Conservation (phyloP, 2,113 vertebrate species). For the Rhinichthys klamathensis region DNA sequence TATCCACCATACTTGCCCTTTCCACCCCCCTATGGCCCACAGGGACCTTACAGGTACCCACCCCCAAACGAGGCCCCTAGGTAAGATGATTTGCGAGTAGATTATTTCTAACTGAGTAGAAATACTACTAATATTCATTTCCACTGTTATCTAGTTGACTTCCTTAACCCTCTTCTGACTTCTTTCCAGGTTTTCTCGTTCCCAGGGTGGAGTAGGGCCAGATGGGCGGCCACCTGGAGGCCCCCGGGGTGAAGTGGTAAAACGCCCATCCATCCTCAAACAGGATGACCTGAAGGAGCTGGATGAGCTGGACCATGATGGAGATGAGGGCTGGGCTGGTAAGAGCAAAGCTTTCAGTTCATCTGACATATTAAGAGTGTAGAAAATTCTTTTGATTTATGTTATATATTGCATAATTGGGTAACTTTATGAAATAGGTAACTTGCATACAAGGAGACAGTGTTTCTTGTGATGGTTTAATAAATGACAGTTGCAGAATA, state of each 20-base stretch:
- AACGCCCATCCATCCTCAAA: slow-evolving; percentile 90
- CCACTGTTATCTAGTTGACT: not conserved
- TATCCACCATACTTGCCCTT: slow-evolving; percentile 91
- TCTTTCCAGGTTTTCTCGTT: slow-evolving; percentile 81
- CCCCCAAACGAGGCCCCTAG: slow-evolving; percentile 84
- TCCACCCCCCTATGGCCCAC: slow-evolving; percentile 87
- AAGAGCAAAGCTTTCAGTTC: not conserved
- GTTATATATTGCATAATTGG: not conserved
- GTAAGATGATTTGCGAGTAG: slow-evolving; percentile 64
- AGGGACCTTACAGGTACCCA: slow-evolving; percentile 88
- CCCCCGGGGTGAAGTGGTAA: slow-evolving; percentile 81
- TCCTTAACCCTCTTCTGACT: not conserved
- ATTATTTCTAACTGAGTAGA: not conserved
- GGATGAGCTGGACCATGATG: slow-evolving; percentile 91
- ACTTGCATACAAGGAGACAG: not conserved
- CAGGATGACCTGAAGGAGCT: slow-evolving; percentile 94
- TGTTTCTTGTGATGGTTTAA: not conserved
- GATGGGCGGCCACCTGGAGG: slow-evolving; percentile 78
- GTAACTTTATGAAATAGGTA: not conserved
- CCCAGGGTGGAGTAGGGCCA: slow-evolving; percentile 75
- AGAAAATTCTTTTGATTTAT: not conserved
- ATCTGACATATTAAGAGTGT: not conserved
- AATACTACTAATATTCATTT: not conserved
- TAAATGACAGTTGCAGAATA: not conserved
- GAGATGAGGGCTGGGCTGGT: slow-evolving; percentile 95